Percentiles rank a stretch among this genome's conserved stretches.
Evolutionary conservation across 2,113 vertebrate species (phyloP).

Genomic region (Mormyrus lacerda): DNA sequence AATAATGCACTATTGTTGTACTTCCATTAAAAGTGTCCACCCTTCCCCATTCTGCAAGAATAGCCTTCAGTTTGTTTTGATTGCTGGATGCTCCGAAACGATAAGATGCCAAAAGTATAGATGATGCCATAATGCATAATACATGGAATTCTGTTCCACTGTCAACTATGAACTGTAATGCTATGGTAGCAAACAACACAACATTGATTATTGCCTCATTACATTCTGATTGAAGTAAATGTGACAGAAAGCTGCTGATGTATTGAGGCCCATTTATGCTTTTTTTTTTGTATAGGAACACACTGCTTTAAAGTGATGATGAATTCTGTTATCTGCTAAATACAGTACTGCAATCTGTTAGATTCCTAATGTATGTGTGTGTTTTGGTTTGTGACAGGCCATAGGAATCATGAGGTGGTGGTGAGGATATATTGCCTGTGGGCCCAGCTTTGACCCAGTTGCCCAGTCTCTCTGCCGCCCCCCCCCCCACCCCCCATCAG

Average conservation of each 20-base stretch:
- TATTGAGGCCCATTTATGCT: not conserved
- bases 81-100: not conserved
- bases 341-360: not conserved
- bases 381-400: not conserved
- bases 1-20: not conserved
- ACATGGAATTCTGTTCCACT: not conserved
- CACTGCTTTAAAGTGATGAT: not conserved
- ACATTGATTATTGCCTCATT: not conserved
- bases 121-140: not conserved
- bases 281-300: not conserved
- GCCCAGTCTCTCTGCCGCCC: not conserved
- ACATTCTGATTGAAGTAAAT: not conserved
- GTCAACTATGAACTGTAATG: not conserved
- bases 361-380: not conserved
- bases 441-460: not conserved
- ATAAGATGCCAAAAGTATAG: not conserved
- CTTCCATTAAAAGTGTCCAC: not conserved
- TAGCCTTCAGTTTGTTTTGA: not conserved
- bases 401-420: slow-evolving; percentile 4
- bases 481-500: not conserved
- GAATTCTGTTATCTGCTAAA: not conserved
- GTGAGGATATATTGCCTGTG: not conserved
- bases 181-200: not conserved
- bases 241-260: not conserved
- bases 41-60: not conserved